These are phyloP conservation scores for Caenorhabditis parvicauda DNA, from an alignment of 2,888 invertebrate genomes.

Conservation along the genomic window DNA sequence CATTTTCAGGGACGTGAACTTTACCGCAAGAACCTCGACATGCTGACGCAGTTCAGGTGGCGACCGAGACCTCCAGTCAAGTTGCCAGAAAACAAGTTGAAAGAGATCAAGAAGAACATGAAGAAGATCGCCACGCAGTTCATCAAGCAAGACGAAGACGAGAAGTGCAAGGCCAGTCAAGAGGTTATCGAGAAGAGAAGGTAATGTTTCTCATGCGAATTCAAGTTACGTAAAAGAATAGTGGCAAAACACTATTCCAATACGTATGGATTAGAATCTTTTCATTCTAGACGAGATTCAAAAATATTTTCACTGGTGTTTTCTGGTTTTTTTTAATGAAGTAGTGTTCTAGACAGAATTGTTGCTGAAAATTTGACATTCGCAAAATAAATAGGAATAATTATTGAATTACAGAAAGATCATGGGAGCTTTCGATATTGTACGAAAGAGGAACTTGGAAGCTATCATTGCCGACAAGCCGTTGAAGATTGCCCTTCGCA, in stretches of 20 bases:
- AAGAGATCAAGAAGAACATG: slow-evolving; percentile 90
- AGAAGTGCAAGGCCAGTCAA: slow-evolving; percentile 55
- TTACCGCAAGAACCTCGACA: slow-evolving; percentile 81
- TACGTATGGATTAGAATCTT: background rate
- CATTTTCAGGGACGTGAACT: slow-evolving; percentile 67
- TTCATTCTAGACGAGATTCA: background rate
- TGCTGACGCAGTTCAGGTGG: slow-evolving; percentile 92
- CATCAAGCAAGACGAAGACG: slow-evolving; percentile 80
- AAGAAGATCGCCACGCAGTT: slow-evolving; percentile 95
- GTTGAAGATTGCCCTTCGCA: slow-evolving; percentile 38
- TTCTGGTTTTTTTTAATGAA: slow-evolving; percentile 2
- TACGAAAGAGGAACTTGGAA: slow-evolving; percentile 37
- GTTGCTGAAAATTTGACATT: no score
- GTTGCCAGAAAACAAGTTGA: slow-evolving; percentile 78
- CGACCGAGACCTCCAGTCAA: slow-evolving; percentile 86
- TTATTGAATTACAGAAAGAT: slow-evolving; percentile 40
- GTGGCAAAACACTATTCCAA: background rate
- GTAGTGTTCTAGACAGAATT: background rate
- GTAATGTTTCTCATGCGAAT: background rate
- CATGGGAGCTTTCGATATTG: slow-evolving; percentile 48
- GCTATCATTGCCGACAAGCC: slow-evolving; percentile 21
- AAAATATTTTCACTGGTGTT: no score
- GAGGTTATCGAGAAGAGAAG: slow-evolving; percentile 50
- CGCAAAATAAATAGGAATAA: no score
- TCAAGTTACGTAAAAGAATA: background rate